Base-by-base conservation (phyloP, 2,797 vertebrate species). In the Anguilla obscura region DNA sequence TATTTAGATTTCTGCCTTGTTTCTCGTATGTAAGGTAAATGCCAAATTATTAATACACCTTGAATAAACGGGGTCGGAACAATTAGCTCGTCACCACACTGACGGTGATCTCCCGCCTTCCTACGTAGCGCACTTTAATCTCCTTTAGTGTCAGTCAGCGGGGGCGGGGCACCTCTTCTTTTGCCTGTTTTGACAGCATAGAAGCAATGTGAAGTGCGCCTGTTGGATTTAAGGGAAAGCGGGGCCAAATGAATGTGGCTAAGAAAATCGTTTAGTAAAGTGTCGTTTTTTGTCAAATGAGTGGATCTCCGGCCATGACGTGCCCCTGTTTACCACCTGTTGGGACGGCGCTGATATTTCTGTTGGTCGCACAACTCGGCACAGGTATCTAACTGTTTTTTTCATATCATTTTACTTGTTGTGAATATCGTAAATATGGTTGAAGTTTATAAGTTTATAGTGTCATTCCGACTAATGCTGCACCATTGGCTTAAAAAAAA, bases 261-360 rank as follows among this genome's bases (percentile, higher is more conserved):
- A 83, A 91, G 87, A 90, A 87, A 16, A 33, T 66, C 71, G 86
- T 84, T 89, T 82, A 91, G 80, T 86, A 88, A 89, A 88, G 91
- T 87, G 88, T 54, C 84, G 10, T 52, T 12, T 52, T 50, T n/a
- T 89, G 88, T 74, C 91, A 91, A 91, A 90, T 95, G 90, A 92
- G 95, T 95, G 95, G 92, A 90, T 89, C 91, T 90, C 90, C 90
- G 86, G 92, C 90, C 93, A 96, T 96, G 96, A 94, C 89, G 94
- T 86, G 92, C 92, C 91, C 92, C 93, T 74, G 93, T 93, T 92
- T 90, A 91, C 91, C n/a, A 88, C 92, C 92, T 91, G 74, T 95
- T 88, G 94, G 92, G 18, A 92, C 94, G 91, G 94, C 94, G 92
- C 76, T 96, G 93, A 91, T 97, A 90, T 86, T 96, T 85, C 91